phyloP scores from a whole-genome alignment of 2,797 vertebrate species.

The Spinibarbus caldwelli region DNA sequence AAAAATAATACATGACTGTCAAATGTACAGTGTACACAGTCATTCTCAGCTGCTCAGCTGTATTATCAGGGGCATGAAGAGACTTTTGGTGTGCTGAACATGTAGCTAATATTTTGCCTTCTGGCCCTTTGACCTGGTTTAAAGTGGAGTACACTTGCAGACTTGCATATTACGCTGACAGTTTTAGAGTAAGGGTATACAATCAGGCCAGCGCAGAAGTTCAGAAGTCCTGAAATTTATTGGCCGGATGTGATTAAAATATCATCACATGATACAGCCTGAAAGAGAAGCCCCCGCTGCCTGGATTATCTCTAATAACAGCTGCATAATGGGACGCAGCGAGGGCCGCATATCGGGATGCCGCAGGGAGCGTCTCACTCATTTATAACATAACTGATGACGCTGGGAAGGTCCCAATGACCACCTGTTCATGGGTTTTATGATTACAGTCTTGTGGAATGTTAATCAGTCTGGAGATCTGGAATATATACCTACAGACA shows the following conservation, averaged over 20 bases:
- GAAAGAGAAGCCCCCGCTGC: constrained; percentile 17
- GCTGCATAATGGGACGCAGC: constrained; percentile 21
- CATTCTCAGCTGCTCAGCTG: constrained; percentile 12
- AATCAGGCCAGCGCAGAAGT: constrained; percentile 7
- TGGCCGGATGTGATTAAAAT: constrained; percentile 40
- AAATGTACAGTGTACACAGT: not conserved
- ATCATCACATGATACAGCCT: constrained; percentile 29
- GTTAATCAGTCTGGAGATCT: constrained; percentile 18
- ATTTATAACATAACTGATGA: constrained; percentile 30
- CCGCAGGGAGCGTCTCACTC: constrained; percentile 6
- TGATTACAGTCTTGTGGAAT: constrained; percentile 18
- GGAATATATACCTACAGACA: constrained; percentile 2
- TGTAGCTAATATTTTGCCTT: constrained; percentile 22
- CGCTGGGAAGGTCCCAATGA: constrained; percentile 5
- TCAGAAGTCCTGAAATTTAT: constrained; percentile 17
- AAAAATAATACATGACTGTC: not conserved
- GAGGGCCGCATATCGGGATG: constrained; percentile 30
- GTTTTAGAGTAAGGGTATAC: constrained; percentile 20
- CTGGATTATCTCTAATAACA: constrained; percentile 40
- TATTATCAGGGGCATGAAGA: not conserved
- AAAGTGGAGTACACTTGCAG: constrained; percentile 17
- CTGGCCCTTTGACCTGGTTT: constrained; percentile 36
- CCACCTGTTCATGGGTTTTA: constrained; percentile 30
- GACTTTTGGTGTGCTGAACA: constrained; percentile 7
- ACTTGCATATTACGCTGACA: constrained; percentile 16